Base-by-base conservation (phyloP, 2,113 vertebrate species). In the Hemibates koningsi region DNA sequence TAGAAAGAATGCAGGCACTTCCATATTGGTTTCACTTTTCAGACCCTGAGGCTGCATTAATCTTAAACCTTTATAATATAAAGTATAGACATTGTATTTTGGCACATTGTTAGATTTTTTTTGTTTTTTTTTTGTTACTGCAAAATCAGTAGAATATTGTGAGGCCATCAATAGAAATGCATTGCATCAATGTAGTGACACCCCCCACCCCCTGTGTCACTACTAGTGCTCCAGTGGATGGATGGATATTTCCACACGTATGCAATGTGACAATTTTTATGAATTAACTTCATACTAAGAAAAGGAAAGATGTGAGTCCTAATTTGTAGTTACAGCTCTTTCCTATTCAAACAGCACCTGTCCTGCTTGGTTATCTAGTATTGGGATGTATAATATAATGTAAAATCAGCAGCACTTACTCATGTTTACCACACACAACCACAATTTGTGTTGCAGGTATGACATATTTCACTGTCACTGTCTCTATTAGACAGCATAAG, bases 401-500 rank as follows among this genome's bases (percentile, higher is more conserved):
- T 32, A 19, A 50, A 78, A 32, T 32, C 27, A 52, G 27, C 73
- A 34, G 27, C 3, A 50, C 24, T 78, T 78, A 50, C 6, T 76
- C 27, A 43, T 76, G 43, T 24, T 78, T 52, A 52, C 73, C 45
- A 52, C 73, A 78, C 71, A 32, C 24, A 76, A 29, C 9, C 0
- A 1, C 24, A 48, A 17, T 48, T 29, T 76, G 0, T 78, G 45
- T 78, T 78, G 27, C 24, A 32, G 71, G 43, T 19, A 50, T 32
- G 71, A 78, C 24, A 45, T 48, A 34, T 50, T 78, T 78, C 24
- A n/a, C 10, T 78, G 24, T 48, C 14, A 12, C 16, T 52, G 73
- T 78, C 45, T 78, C 43, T 50, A n/a, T 80, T 57, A 85, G 82
- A 86, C 87, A 6, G 68, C 41, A 73, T 36, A 85, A 87, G n/a